Base-by-base conservation (phyloP, 1,140 invertebrate genomes). In the Caenorhabditis inopinata region DNA sequence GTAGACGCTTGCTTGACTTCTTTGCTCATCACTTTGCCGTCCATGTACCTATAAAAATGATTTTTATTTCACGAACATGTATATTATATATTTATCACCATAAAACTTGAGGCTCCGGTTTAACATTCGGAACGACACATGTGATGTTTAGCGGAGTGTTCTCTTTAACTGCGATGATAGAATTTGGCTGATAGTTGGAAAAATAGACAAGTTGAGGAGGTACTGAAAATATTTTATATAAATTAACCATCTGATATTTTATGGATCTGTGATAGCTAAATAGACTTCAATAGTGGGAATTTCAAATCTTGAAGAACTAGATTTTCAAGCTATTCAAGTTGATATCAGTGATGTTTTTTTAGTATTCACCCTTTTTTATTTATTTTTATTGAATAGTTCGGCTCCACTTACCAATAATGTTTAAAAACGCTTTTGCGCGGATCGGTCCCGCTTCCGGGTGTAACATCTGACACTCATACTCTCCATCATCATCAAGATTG, bases 401-500 rank as follows among this genome's bases (percentile, higher is more conserved):
- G n/a, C n/a, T n/a, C n/a, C n/a, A 38, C 73, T 35, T 32, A 82
- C 81, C 81, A 51, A 83, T 35, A 75, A 83, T 74, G 38, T 83
- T 78, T 23, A 83, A 73, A 47, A 74, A 75, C 23, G 82, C 80
- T 11, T 83, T 35, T 25, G 79, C 79, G 23, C 82, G 48, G 53
- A 83, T 82, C 2, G 75, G 79, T 9, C 82, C 82, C 42, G 78
- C 79, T 76, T 78, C 82, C 32, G 74, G 74, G 25, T 76, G 49
- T 49, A 83, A 38, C 82, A 83, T 83, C 75, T 83, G 82, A 82
- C 82, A 83, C 73, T 83, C 82, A 62, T 84, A 83, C 29, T 78
- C 46, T 42, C 82, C 82, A 49, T 83, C 82, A 62, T 83, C 82
- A 77, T 83, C 82, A 18, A 83, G 51, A 53, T 49, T 47, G 29